Evolutionary conservation across 2,113 vertebrate species (phyloP).

Genomic region (Cinclus mexicanus): DNA sequence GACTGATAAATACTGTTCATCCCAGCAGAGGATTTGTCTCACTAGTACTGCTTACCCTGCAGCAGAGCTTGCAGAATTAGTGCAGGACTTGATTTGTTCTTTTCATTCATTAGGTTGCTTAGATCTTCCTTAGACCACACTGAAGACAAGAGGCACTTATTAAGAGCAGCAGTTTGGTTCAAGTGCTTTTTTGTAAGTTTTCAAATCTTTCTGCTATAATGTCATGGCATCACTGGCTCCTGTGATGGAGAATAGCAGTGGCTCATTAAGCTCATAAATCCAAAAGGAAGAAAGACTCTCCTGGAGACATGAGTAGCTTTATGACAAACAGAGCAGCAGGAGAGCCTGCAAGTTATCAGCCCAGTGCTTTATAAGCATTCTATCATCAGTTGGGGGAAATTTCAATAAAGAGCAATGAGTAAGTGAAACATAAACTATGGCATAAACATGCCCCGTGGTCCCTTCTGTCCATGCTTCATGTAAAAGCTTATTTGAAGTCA

Average conservation of each 20-base stretch:
- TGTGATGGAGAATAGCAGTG: conserved; percentile 35
- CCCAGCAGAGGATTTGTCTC: conserved; percentile 9
- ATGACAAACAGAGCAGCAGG: conserved; percentile 56
- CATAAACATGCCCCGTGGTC: neutral
- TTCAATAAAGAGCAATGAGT: conserved; percentile 47
- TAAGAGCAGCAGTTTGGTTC: conserved; percentile 48
- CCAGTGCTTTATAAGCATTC: conserved; percentile 48
- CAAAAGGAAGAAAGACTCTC: conserved; percentile 48
- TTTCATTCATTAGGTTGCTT: conserved; percentile 6
- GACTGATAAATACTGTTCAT: neutral
- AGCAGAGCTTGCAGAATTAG: neutral
- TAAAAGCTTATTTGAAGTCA: neutral
- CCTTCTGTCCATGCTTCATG: neutral
- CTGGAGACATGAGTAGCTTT: conserved; percentile 51
- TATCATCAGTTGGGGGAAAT: conserved; percentile 37
- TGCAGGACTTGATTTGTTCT: neutral
- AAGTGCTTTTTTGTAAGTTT: conserved; percentile 47
- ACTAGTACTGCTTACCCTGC: neutral
- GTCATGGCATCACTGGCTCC: conserved; percentile 17
- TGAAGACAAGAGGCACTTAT: conserved; percentile 36
- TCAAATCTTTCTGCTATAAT: conserved; percentile 36
- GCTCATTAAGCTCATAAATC: conserved; percentile 67
- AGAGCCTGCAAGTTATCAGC: conserved; percentile 65
- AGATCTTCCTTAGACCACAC: conserved; percentile 50
- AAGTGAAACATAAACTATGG: neutral